Conservation (phyloP, 1,140 invertebrate genomes). For the Akabosia matsudoensis region DNA sequence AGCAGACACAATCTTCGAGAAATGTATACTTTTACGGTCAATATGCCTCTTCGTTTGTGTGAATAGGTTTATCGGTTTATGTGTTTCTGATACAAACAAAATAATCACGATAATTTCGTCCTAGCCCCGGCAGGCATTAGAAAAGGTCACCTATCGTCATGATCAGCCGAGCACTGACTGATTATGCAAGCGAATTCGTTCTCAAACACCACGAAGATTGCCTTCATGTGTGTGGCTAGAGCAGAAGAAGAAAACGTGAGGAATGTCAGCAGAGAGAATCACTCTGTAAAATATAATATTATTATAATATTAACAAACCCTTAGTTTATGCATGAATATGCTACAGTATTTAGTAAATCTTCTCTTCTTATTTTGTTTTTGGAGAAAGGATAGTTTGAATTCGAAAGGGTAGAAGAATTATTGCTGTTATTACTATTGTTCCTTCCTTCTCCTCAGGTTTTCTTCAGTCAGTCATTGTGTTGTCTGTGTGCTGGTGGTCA, state of each 20-base stretch:
- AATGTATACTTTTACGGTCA: no score
- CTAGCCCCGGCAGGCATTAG: not conserved
- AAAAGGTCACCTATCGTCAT: conserved; percentile 2
- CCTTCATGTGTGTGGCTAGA: not conserved
- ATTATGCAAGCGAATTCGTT: not conserved
- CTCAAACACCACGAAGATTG: not conserved
- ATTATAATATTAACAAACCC: no score
- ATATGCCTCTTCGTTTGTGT: no score
- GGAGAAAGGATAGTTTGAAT: not conserved
- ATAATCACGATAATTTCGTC: not conserved
- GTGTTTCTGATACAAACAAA: not conserved
- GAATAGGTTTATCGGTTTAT: conserved; percentile 7
- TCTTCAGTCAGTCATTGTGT: conserved; percentile 21
- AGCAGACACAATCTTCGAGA: no score
- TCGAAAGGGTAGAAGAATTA: not conserved
- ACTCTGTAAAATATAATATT: not conserved
- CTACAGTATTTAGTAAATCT: no score
- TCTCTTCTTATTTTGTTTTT: not conserved
- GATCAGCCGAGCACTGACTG: not conserved
- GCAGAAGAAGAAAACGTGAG: not conserved
- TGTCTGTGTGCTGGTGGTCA: conserved; percentile 18
- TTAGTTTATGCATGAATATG: no score
- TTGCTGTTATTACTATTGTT: conserved; percentile 4
- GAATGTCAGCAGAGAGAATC: no score
- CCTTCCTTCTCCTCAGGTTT: conserved; percentile 1